Evolutionary conservation across 2,888 invertebrate species (phyloP).

Genomic region (Ephialtes manifestator): DNA sequence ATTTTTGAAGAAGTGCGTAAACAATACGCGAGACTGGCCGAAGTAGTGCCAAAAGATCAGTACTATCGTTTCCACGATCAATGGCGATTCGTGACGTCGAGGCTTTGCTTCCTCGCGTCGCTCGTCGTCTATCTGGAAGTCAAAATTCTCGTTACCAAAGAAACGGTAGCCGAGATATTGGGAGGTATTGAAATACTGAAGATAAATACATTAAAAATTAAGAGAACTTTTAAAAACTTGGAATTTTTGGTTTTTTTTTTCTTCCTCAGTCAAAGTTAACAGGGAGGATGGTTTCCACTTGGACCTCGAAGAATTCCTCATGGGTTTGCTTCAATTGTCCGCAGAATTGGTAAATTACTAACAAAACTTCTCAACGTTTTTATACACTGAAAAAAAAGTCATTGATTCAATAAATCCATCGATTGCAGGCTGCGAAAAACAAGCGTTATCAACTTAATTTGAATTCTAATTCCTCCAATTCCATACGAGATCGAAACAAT

Average conservation of each 20-base stretch:
- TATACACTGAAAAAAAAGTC: no score
- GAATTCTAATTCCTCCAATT: no score
- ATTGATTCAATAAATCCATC: no score
- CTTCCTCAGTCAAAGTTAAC: slow-evolving; percentile 89
- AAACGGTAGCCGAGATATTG: slow-evolving; percentile 92
- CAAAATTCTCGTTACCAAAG: slow-evolving; percentile 91
- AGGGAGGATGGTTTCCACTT: slow-evolving; percentile 93
- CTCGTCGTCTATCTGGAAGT: slow-evolving; percentile 93
- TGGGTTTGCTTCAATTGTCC: slow-evolving; percentile 93
- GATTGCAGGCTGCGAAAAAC: no score
- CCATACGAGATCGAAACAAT: no score
- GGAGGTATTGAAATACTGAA: slow-evolving; percentile 89
- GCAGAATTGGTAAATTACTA: slow-evolving; percentile 91
- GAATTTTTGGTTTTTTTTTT: not conserved
- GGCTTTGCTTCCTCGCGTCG: slow-evolving; percentile 92
- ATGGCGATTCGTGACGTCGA: slow-evolving; percentile 94
- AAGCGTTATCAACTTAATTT: no score
- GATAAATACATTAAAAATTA: not conserved
- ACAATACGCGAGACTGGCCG: slow-evolving; percentile 89
- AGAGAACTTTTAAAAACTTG: not conserved
- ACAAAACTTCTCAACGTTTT: not conserved
- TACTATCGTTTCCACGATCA: slow-evolving; percentile 96
- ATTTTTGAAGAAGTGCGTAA: slow-evolving; percentile 89
- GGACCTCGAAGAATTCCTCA: slow-evolving; percentile 96
- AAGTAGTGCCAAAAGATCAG: slow-evolving; percentile 91